These are phyloP conservation scores for Enoplolaimus lenunculus DNA, from an alignment of 2,888 invertebrate species.

Conservation along the genomic window DNA sequence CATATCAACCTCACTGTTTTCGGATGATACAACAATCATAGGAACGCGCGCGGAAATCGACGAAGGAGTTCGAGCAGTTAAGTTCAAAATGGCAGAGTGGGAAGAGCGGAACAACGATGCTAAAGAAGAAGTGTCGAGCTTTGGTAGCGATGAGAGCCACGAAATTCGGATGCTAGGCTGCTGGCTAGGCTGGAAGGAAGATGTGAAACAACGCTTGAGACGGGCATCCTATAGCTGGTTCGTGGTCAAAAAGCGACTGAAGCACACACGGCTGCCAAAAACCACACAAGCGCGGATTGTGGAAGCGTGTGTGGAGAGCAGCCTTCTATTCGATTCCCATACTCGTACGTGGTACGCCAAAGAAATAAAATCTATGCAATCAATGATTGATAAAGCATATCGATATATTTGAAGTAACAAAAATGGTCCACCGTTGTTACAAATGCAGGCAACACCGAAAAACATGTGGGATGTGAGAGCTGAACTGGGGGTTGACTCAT, in stretches of 20 bases:
- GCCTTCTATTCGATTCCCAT: background rate
- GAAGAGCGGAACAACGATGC: constrained; percentile 3
- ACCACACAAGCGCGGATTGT: background rate
- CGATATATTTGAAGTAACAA: constrained; percentile 7
- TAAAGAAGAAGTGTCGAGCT: background rate
- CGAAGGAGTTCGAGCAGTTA: background rate
- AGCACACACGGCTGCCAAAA: constrained; percentile 3
- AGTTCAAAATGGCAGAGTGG: background rate
- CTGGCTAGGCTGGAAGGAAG: constrained; percentile 11
- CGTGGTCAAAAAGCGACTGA: constrained; percentile 3
- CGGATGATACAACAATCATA: background rate
- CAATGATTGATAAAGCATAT: background rate
- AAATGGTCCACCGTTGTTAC: background rate
- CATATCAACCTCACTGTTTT: background rate
- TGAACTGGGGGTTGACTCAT: constrained; percentile 1
- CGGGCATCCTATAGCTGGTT: background rate
- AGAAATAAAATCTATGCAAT: background rate
- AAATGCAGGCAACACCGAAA: background rate
- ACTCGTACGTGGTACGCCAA: background rate
- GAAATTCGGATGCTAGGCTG: constrained; percentile 2
- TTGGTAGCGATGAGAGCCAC: background rate
- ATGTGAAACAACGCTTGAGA: constrained; percentile 3
- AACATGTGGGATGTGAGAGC: constrained; percentile 8
- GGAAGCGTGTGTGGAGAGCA: background rate
- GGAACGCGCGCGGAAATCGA: constrained; percentile 1